Percentiles rank a stretch among this genome's conserved stretches.
Conservation (phyloP, 2,888 invertebrate species). For the Erebia palarica region DNA sequence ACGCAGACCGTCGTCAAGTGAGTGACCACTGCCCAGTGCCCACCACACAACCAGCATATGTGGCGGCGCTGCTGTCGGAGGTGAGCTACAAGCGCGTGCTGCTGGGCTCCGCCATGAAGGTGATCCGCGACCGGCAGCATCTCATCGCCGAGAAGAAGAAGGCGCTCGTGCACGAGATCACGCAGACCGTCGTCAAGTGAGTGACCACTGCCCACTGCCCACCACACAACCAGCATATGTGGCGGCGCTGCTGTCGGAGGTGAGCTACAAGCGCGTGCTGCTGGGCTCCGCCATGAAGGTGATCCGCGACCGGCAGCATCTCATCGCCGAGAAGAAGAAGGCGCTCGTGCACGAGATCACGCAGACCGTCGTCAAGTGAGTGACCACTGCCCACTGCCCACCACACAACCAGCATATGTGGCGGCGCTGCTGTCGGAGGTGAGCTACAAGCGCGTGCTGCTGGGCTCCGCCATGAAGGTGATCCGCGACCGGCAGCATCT, state of each 20-base stretch:
- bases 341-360: conserved; percentile 93
- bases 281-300: conserved; percentile 90
- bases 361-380: conserved; percentile 91
- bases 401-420: too few species aligned
- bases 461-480: conserved; percentile 89
- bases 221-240: too few species aligned
- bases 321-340: conserved; percentile 93
- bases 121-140: conserved; percentile 92
- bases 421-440: conserved; percentile 74
- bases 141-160: conserved; percentile 93
- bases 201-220: conserved; percentile 51
- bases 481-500: conserved; percentile 92
- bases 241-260: conserved; percentile 71
- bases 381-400: conserved; percentile 42
- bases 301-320: conserved; percentile 91
- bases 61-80: conserved; percentile 71
- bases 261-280: conserved; percentile 88
- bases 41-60: too few species aligned
- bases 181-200: conserved; percentile 92
- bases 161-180: conserved; percentile 92
- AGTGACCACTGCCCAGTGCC: conserved; percentile 56
- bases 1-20: conserved; percentile 93
- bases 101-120: conserved; percentile 89
- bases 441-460: conserved; percentile 88
- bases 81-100: conserved; percentile 88